Base-by-base conservation (phyloP, 2,888 invertebrate species). In the Cataglyphis livida region DNA sequence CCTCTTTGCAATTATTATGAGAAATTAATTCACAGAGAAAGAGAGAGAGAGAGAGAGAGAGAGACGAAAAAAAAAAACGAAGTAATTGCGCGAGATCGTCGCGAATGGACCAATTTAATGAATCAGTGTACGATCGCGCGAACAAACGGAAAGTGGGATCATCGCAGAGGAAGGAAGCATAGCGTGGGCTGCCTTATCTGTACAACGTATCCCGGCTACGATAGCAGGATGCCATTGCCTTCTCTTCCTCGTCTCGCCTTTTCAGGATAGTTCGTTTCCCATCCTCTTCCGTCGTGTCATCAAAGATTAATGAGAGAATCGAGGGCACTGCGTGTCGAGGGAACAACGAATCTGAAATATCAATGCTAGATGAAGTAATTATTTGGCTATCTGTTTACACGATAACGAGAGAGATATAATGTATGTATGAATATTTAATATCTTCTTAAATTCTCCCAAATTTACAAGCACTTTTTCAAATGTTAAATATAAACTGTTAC, bases 121-220 rank as follows among this genome's bases (percentile, higher is more conserved):
- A 62, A 75, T 81, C 48, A 61, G 41, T 9, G 73, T 51, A 38
- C 48, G 78, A 62, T 64, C 28, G 64, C 76, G 61, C 62, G 76
- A 57, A 71, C 73, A 83, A 74, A 84, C 84, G 57, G 76, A 82
- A 74, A 83, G 84, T 81, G 73, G 70, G 84, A 86, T 86, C 86
- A 88, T 84, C 70, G 74, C 83, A 85, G 84, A 90, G 91, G 91
- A 92, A 92, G 92, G 91, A 91, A 91, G 90, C 89, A 88, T 88
- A 86, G 90, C 90, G 92, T 92, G 90, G 92, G 92, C 73, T n/a
- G 83, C 21, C 59, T 85, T 92, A 91, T 92, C 91, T 78, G 25
- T 82, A 62, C 75, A 86, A 54, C 86, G 87, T 91, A 90, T 89
- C 89, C 91, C 89, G 88, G 89, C 91, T 88, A 89, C 82, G 92